Evolutionary conservation across 2,888 invertebrate species (phyloP), one percentile per base, ranked within the genome.

Genomic region (Drosophila affinis): DNA sequence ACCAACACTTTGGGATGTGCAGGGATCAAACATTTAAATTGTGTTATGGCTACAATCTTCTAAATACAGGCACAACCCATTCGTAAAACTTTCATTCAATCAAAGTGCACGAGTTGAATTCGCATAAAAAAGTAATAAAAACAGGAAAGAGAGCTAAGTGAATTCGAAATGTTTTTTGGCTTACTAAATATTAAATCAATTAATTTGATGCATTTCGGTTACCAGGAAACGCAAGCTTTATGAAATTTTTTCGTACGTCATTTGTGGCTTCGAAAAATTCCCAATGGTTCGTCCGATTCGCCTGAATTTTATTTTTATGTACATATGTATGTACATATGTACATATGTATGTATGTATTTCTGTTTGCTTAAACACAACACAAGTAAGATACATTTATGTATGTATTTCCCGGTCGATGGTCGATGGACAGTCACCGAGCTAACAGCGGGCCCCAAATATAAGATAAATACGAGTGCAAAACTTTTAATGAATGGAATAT

Each of bases 401-500:
- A 24, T 24, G 55, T 34, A 17, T 46, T 60, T 65, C 58, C 57
- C 48, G 81, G 76, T 78, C 65, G 71, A 61, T 64, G 54, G 60
- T 78, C 65, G 69, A 61, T 64, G 54, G 62, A 68, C 54, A 62
- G 69, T 49, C 52, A 34, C 51, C 24, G 45, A n/a, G 29, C 18
- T 17, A 39, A 46, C 62, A 75, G 56, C 57, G 61, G 60, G 74
- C 54, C 59, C 63, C 57, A 47, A 63, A 71, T 64, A 51, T 63
- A 59, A 65, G 53, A 44, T 57, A 77, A 82, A 78, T 71, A 76
- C n/a, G 39, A 78, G 72, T 71, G 71, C 58, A 73, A 77, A 81
- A 79, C 69, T 81, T 82, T 82, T 82, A 84, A 82, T 84, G 78
- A 79, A 78, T 78, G 27, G 47, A 62, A 84, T 84, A 77, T 75